A percentile compares a stretch with the other conserved stretches of the same genome.
phyloP scores from a whole-genome alignment of 2,797 vertebrate genomes.

The Thunnus albacares region DNA sequence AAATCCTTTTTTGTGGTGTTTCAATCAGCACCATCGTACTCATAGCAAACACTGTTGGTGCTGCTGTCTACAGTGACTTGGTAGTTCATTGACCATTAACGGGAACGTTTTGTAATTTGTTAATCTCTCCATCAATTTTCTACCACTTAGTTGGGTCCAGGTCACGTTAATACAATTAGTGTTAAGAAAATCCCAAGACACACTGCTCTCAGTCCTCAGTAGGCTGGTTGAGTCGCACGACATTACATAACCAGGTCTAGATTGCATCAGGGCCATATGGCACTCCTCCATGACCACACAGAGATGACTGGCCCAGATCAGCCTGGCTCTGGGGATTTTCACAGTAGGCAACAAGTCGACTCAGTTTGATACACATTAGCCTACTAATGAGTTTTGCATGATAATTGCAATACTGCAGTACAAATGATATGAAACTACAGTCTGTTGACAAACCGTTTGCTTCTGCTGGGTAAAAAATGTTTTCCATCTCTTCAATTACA shows the following conservation, averaged over 20 bases:
- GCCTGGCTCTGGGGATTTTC: constrained; percentile 52
- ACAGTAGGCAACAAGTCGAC: constrained; percentile 50
- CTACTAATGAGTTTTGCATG: constrained; percentile 34
- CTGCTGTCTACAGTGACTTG: no score
- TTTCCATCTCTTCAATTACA: background rate
- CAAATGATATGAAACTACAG: no score
- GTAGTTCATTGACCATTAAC: no score
- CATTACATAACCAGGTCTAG: constrained; percentile 59
- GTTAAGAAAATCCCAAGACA: constrained; percentile 5
- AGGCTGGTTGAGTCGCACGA: constrained; percentile 21
- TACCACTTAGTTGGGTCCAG: no score
- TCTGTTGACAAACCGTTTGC: background rate
- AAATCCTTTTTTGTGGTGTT: no score
- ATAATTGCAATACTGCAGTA: constrained; percentile 4
- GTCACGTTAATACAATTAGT: no score
- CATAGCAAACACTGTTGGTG: no score
- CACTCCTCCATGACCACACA: constrained; percentile 51
- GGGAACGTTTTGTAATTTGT: no score
- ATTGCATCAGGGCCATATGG: constrained; percentile 62
- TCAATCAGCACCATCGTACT: no score
- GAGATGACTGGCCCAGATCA: constrained; percentile 45
- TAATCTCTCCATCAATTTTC: no score
- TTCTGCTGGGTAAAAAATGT: background rate
- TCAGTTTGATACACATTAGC: constrained; percentile 54
- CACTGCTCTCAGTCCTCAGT: background rate